phyloP scores from a whole-genome alignment of 2,113 vertebrate species.

The Hystrix cristata region DNA sequence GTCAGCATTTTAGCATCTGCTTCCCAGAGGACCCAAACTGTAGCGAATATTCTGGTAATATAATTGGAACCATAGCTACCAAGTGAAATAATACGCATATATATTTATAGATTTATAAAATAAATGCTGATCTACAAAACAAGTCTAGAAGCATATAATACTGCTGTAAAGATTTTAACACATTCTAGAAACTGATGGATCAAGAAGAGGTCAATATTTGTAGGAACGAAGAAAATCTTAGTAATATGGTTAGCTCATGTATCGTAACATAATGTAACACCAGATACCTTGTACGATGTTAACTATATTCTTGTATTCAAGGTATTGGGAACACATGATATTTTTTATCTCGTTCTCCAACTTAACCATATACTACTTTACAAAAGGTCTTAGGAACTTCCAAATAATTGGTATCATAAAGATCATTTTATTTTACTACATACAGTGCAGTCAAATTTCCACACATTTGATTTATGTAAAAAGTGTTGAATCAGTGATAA shows the following conservation, averaged over 20 bases:
- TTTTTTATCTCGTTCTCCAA: not conserved
- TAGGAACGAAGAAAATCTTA: not conserved
- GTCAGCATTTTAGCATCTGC: not conserved
- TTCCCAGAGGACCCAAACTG: not conserved
- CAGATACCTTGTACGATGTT: not conserved
- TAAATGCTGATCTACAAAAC: not conserved
- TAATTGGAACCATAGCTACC: not conserved
- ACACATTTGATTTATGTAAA: not conserved
- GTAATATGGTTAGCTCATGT: not conserved
- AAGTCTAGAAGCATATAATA: not conserved
- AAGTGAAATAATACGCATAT: not conserved
- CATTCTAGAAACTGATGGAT: not conserved
- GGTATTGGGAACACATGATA: not conserved
- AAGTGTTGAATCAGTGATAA: not conserved
- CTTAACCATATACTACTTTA: not conserved
- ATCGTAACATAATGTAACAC: not conserved
- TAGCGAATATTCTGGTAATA: not conserved
- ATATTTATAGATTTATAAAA: not conserved
- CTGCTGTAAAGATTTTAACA: not conserved
- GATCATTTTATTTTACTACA: not conserved
- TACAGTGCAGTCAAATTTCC: not conserved
- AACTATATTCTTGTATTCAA: not conserved
- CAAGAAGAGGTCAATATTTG: not conserved
- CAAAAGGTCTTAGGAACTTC: not conserved
- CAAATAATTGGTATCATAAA: not conserved